Percentiles rank a stretch among this genome's conserved stretches.
Conservation (phyloP, 2,797 vertebrate genomes). For the Anguilla marmorata region DNA sequence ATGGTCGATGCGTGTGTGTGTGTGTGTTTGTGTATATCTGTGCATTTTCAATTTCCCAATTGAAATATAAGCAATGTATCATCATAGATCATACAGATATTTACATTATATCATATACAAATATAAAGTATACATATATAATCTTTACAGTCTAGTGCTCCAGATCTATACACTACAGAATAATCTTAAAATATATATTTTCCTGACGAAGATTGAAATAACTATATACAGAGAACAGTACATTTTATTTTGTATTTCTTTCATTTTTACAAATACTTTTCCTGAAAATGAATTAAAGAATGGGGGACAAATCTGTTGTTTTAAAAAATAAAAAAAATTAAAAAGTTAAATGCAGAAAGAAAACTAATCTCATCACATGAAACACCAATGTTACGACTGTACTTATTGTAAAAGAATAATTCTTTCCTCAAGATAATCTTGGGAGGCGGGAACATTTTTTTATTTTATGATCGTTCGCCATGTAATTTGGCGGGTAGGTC, state of each 20-base stretch:
- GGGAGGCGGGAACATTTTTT: not conserved
- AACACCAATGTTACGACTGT: not conserved
- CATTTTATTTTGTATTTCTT: not conserved
- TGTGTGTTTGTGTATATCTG: conserved; percentile 22
- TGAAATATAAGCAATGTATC: not conserved
- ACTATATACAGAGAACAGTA: not conserved
- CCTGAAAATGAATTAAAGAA: not conserved
- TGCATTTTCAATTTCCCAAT: not conserved
- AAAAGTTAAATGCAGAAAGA: not conserved
- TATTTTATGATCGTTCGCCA: not conserved
- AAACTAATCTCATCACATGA: conserved; percentile 33
- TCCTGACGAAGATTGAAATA: conserved; percentile 30
- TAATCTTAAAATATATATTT: conserved; percentile 41
- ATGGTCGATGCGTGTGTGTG: conserved; percentile 6
- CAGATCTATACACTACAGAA: conserved; percentile 58
- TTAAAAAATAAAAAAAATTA: not conserved
- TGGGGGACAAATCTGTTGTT: not conserved
- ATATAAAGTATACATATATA: conserved; percentile 22
- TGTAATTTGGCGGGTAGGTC: not conserved
- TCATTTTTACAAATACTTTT: not conserved
- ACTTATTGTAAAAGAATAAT: not conserved
- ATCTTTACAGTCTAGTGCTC: conserved; percentile 74
- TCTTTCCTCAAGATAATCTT: not conserved
- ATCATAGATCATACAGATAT: conserved; percentile 22
- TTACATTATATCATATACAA: conserved; percentile 40